Conservation (phyloP, 1,140 invertebrate genomes). For the Drosophila pseudoananassae region DNA sequence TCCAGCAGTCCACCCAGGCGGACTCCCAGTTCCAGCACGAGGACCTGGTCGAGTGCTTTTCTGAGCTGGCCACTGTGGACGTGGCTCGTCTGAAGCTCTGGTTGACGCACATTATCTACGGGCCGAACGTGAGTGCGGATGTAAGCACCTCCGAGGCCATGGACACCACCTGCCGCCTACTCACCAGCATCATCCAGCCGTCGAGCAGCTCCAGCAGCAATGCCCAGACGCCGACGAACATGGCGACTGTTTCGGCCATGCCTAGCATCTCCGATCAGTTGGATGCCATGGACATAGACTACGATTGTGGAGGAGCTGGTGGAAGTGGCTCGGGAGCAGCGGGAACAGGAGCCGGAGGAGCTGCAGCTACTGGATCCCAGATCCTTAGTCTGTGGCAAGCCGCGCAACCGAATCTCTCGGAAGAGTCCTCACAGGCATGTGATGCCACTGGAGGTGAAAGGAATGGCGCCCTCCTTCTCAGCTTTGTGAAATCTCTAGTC, state of each 20-base stretch:
- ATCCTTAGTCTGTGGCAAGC: constrained; percentile 72
- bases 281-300: constrained; percentile 83
- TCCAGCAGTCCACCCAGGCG: constrained; percentile 87
- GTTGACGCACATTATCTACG: constrained; percentile 89
- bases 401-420: constrained; percentile 59
- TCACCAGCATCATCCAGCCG: constrained; percentile 70
- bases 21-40: constrained; percentile 88
- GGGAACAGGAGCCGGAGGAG: constrained; percentile 4
- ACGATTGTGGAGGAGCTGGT: constrained; percentile 62
- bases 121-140: constrained; percentile 78
- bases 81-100: constrained; percentile 88
- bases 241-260: constrained; percentile 83
- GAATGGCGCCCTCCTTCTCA: constrained; percentile 90
- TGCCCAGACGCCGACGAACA: constrained; percentile 84
- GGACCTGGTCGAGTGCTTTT: constrained; percentile 88
- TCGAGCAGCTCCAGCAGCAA: constrained; percentile 84
- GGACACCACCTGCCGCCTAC: constrained; percentile 55
- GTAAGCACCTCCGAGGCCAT: constrained; percentile 57
- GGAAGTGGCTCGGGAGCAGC: not conserved
- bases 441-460: constrained; percentile 85
- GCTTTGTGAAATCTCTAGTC: constrained; percentile 90
- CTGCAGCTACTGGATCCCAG: constrained; percentile 74
- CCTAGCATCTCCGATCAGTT: constrained; percentile 83
- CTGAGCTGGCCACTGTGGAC: constrained; percentile 88
- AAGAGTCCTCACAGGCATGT: constrained; percentile 72